phyloP scores from a whole-genome alignment of 2,888 invertebrate genomes.

The Dolomedes plantarius region DNA sequence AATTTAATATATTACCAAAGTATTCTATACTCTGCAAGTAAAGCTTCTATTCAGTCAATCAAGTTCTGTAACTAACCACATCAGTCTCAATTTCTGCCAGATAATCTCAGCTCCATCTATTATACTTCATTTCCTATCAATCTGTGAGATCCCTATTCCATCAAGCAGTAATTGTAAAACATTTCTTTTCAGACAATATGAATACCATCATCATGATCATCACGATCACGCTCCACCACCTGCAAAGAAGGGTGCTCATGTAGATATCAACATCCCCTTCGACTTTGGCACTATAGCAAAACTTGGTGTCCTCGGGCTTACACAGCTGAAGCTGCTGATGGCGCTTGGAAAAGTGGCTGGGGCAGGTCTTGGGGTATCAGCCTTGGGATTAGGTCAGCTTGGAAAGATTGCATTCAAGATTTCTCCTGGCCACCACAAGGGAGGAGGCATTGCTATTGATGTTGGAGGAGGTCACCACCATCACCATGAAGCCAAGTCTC shows the following conservation, averaged over 20 bases:
- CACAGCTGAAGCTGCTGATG: slow-evolving; percentile 50
- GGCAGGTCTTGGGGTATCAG: slow-evolving; percentile 46
- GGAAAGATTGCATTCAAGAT: slow-evolving; percentile 55
- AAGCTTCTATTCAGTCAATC: too few relatives aligned
- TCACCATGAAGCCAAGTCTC: not conserved
- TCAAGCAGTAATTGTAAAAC: too few relatives aligned
- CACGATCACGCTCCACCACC: slow-evolving; percentile 50
- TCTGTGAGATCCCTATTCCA: too few relatives aligned
- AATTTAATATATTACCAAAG: too few relatives aligned
- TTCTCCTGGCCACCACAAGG: slow-evolving; percentile 44
- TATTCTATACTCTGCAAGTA: too few relatives aligned
- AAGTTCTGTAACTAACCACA: too few relatives aligned
- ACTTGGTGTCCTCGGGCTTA: slow-evolving; percentile 49
- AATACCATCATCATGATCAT: slow-evolving; percentile 53
- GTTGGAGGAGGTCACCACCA: slow-evolving; percentile 11
- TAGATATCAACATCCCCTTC: slow-evolving; percentile 66
- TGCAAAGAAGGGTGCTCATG: slow-evolving; percentile 29
- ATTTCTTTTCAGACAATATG: slow-evolving; percentile 37
- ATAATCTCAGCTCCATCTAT: too few relatives aligned
- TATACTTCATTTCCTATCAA: too few relatives aligned
- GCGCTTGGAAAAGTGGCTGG: slow-evolving; percentile 62
- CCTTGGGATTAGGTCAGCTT: slow-evolving; percentile 43
- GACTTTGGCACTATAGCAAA: slow-evolving; percentile 61
- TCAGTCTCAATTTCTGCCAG: too few relatives aligned
- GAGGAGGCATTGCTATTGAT: slow-evolving; percentile 51